A percentile compares a stretch with the other conserved stretches of the same genome.
These are phyloP conservation scores for Pedetes capensis DNA, from an alignment of 2,113 vertebrate species.

Conservation along the genomic window DNA sequence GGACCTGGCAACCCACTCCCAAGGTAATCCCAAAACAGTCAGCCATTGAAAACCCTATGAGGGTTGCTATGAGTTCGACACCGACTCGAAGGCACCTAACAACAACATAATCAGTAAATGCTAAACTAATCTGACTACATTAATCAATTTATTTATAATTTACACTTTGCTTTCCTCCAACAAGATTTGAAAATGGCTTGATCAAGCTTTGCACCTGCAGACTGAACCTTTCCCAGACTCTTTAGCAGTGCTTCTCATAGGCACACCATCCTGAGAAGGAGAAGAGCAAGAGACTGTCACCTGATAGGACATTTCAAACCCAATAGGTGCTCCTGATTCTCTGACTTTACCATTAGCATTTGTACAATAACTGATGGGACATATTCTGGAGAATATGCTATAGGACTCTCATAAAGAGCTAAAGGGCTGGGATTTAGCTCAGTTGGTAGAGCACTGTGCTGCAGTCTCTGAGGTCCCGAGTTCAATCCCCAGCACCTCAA, in stretches of 20 bases:
- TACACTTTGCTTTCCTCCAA: constrained; percentile 26
- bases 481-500: too few species aligned
- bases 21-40: too few species aligned
- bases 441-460: too few species aligned
- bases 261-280: background rate
- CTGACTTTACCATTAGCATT: background rate
- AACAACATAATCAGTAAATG: constrained; percentile 37
- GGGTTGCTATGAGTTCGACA: too few species aligned
- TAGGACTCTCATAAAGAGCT: background rate
- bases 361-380: background rate
- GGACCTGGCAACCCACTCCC: too few species aligned
- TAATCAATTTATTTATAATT: constrained; percentile 54
- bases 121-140: constrained; percentile 51
- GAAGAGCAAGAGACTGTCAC: background rate
- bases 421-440: too few species aligned
- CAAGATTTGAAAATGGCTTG: constrained; percentile 49
- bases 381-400: background rate
- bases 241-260: background rate
- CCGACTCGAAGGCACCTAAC: too few species aligned
- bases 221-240: background rate
- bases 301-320: background rate
- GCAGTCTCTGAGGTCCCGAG: too few species aligned
- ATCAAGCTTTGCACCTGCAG: constrained; percentile 17
- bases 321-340: background rate
- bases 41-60: too few species aligned